Conservation (phyloP, 2,113 vertebrate genomes). For the Mobula birostris region DNA sequence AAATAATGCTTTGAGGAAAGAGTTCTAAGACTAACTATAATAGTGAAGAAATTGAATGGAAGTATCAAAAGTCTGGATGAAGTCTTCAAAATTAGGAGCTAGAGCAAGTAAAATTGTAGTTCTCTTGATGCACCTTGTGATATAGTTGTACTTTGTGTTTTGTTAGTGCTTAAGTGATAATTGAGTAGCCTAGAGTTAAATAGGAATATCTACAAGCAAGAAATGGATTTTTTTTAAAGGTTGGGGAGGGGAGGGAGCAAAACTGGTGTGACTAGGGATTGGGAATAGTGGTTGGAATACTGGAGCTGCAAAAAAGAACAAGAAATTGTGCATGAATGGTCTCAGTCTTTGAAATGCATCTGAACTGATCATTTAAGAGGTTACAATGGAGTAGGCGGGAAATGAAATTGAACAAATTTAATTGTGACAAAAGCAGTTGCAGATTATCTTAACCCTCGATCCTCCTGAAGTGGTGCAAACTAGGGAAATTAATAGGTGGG, state of each 20-base stretch:
- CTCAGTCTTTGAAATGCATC: background rate
- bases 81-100: background rate
- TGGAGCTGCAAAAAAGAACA: background rate
- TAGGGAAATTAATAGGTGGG: background rate
- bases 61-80: background rate
- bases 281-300: background rate
- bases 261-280: background rate
- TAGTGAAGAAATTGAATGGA: background rate
- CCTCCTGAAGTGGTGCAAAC: background rate
- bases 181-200: background rate
- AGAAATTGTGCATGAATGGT: background rate
- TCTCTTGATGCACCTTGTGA: background rate
- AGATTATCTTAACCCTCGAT: background rate
- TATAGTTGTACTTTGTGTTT: background rate
- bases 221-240: background rate
- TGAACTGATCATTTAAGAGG: background rate
- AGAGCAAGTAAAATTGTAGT: background rate
- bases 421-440: background rate
- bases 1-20: background rate
- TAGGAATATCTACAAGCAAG: background rate
- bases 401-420: background rate
- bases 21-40: background rate
- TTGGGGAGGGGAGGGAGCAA: background rate
- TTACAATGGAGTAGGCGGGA: background rate
- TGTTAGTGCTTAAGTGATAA: background rate